phyloP scores from a whole-genome alignment of 1,140 invertebrate genomes.

The Copidosoma floridanum region DNA sequence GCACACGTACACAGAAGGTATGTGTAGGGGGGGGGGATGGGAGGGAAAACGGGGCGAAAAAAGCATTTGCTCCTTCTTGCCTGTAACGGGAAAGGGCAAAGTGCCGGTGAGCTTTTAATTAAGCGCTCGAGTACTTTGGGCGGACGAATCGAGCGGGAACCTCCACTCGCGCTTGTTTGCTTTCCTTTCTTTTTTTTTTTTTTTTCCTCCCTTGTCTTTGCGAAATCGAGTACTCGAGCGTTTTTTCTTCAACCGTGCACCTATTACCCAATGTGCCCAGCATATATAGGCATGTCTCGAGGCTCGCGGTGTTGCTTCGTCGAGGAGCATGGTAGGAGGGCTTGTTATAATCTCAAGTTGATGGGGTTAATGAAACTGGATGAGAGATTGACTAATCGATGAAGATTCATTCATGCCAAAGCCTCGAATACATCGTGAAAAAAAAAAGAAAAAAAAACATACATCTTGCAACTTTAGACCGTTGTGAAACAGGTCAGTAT shows the following conservation, averaged over 20 bases:
- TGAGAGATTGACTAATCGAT: too few relatives aligned
- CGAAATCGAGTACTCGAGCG: not conserved
- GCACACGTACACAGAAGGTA: too few relatives aligned
- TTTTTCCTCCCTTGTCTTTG: not conserved
- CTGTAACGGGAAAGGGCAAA: not conserved
- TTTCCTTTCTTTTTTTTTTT: not conserved
- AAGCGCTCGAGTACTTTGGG: constrained; percentile 16
- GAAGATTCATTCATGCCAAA: too few relatives aligned
- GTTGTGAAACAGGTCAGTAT: too few relatives aligned
- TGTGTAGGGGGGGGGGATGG: too few relatives aligned
- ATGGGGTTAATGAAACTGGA: constrained; percentile 8
- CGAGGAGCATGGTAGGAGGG: too few relatives aligned
- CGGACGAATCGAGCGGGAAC: constrained; percentile 4
- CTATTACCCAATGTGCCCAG: too few relatives aligned
- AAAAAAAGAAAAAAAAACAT: too few relatives aligned
- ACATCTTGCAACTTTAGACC: too few relatives aligned
- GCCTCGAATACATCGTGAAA: too few relatives aligned
- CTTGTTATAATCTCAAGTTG: constrained; percentile 13
- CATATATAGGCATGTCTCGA: too few relatives aligned
- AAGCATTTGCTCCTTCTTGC: constrained; percentile 3
- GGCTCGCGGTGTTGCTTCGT: too few relatives aligned
- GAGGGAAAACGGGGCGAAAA: constrained; percentile 9
- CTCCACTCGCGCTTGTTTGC: not conserved
- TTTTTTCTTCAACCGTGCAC: not conserved
- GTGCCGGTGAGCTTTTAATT: constrained; percentile 18